Evolutionary conservation across 2,797 vertebrate species (phyloP), one percentile per base, ranked within the genome.

Genomic region (Ceryle rudis): DNA sequence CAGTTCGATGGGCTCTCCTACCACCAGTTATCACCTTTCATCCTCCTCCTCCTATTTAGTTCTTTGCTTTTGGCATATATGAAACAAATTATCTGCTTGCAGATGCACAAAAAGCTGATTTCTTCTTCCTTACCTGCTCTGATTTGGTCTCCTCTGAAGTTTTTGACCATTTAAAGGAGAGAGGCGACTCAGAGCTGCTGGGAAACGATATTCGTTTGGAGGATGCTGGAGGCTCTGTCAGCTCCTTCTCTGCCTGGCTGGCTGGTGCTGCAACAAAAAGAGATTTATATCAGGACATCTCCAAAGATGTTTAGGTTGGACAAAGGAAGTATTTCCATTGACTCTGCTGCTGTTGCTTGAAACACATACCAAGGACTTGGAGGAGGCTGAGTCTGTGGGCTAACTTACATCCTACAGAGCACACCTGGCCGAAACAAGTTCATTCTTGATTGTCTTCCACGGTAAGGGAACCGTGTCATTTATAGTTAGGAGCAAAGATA

Each of bases 161-260:
- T 98, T 98, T 99, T 60, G 99, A 98, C 98, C 99, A 98, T 96
- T 99, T 99, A 10, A 98, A 98, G 97, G 99, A 98, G 64, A 99
- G 98, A 54, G 98, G 98, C 10, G 98, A 99, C 96, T 99, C 99
- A 0, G 98, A 97, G 97, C 98, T 99, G 26, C 98, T 98, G 94
- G 98, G 98, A 60, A 99, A 99, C 1, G 99, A 98, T 86, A 98
- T 97, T 97, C 99, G 98, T 96, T 99, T 99, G 92, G 99, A 98
- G 96, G 99, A 97, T 66, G 98, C 94, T 11, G 99, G 98, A 95
- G 99, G 98, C 79, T 99, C 99, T 10, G 99, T 98, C 97, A 98
- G 98, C 96, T 99, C 99, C 97, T 98, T 99, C 95, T 99, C 99
- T 95, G 97, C 97, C 93, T 99, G 98, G 98, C 98, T 92, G 95